Evolutionary conservation across 2,888 invertebrate species (phyloP).

Genomic region (Eupithecia tripunctaria): DNA sequence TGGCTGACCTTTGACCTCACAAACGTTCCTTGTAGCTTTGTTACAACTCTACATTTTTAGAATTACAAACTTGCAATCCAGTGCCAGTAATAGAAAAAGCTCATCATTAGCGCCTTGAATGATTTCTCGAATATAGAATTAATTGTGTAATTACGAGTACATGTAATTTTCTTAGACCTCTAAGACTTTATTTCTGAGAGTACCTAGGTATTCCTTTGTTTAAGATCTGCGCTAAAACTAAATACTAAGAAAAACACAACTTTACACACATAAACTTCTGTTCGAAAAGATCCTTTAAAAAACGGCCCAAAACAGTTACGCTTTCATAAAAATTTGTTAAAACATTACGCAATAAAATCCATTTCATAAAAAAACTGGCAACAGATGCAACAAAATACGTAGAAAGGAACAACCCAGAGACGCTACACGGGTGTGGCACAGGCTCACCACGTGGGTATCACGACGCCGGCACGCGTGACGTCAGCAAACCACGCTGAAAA

Average conservation of each 20-base stretch:
- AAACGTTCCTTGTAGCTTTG: neutral
- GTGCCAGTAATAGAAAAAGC: neutral
- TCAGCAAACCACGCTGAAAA: slow-evolving; percentile 40
- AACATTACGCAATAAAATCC: neutral
- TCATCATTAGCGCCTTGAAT: neutral
- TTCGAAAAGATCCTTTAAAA: neutral
- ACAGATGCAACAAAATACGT: slow-evolving; percentile 9
- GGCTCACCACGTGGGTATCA: slow-evolving; percentile 43
- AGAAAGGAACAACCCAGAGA: neutral
- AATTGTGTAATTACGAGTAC: too few species aligned
- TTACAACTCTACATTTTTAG: neutral
- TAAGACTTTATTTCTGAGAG: neutral
- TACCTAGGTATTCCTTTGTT: neutral
- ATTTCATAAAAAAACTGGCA: neutral
- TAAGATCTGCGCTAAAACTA: neutral
- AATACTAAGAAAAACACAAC: neutral
- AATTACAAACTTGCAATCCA: neutral
- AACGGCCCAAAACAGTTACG: neutral
- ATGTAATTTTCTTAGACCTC: neutral
- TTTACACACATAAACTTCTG: neutral
- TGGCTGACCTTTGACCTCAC: slow-evolving; percentile 19
- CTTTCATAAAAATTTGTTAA: neutral
- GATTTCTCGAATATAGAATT: neutral
- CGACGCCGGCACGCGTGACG: slow-evolving; percentile 50
- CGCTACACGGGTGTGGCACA: slow-evolving; percentile 33